These are phyloP conservation scores for cattle (Bos taurus) DNA, from an alignment of 2,113 vertebrate species.

Conservation along the genomic window DNA sequence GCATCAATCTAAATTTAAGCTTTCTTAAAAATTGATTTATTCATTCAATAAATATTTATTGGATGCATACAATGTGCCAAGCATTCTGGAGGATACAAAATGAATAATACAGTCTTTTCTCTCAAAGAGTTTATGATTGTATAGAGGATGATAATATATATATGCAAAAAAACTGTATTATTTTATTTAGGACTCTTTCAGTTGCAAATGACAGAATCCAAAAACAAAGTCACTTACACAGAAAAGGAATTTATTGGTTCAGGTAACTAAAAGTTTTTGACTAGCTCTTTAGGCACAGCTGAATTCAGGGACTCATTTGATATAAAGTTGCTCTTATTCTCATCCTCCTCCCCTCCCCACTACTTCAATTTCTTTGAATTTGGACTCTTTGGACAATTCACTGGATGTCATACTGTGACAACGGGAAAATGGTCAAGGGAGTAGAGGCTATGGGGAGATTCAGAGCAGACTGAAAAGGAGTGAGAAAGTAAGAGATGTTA, in stretches of 20 bases:
- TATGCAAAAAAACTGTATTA: constrained; percentile 59
- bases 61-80: constrained; percentile 45
- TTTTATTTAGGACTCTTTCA: constrained; percentile 47
- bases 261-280: constrained; percentile 2
- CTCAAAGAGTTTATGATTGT: constrained; percentile 42
- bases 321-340: not conserved
- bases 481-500: not conserved
- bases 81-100: constrained; percentile 31
- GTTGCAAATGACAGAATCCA: constrained; percentile 47
- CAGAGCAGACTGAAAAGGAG: not conserved
- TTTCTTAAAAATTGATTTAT: constrained; percentile 54
- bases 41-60: constrained; percentile 71
- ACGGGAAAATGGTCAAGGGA: not conserved
- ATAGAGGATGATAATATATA: constrained; percentile 21
- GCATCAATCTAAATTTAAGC: constrained; percentile 34
- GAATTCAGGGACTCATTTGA: not conserved
- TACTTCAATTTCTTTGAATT: not conserved
- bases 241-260: not conserved
- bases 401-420: not conserved
- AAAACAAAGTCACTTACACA: constrained; percentile 31
- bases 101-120: constrained; percentile 30
- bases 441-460: not conserved
- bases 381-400: not conserved
- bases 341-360: no score
- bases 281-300: not conserved